Percentiles rank a stretch among this genome's conserved stretches.
phyloP scores from a whole-genome alignment of 1,140 invertebrate genomes.

The Andrena cerasifolii region DNA sequence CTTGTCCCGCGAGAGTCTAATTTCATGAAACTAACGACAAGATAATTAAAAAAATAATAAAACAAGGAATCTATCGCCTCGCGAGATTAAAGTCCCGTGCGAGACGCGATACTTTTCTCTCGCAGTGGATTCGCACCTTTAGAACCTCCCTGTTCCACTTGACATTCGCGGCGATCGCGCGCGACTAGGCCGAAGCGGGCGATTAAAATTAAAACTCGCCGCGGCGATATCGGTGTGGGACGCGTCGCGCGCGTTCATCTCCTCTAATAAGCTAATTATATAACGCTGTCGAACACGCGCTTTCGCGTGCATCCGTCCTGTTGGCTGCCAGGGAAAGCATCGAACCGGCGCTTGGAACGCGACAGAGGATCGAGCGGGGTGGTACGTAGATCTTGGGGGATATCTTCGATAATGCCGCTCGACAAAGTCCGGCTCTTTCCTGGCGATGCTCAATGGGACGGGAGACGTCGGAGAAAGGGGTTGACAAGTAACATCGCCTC shows the following conservation, averaged over 20 bases:
- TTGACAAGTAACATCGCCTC: background rate
- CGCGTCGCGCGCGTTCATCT: slow-evolving; percentile 39
- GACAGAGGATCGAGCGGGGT: background rate
- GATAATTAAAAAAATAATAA: no score
- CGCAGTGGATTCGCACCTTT: no score
- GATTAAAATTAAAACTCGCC: slow-evolving; percentile 29
- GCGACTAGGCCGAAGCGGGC: background rate
- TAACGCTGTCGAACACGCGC: slow-evolving; percentile 49
- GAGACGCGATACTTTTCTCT: no score
- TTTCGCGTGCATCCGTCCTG: slow-evolving; percentile 47
- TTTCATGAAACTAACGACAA: no score
- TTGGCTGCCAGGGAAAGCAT: slow-evolving; percentile 44
- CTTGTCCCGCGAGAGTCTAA: no score
- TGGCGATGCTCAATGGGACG: slow-evolving; percentile 16
- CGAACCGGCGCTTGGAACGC: slow-evolving; percentile 30
- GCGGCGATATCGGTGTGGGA: slow-evolving; percentile 4
- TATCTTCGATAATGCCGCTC: slow-evolving; percentile 43
- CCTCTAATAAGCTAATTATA: slow-evolving; percentile 51
- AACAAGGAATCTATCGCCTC: no score
- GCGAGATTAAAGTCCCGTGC: no score
- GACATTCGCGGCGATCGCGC: background rate
- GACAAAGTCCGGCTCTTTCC: slow-evolving; percentile 10
- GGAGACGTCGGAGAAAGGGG: background rate
- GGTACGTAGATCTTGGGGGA: slow-evolving; percentile 33
- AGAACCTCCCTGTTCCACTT: no score